Base-by-base conservation (phyloP, 2,888 invertebrate species). In the Dorcus hopei region DNA sequence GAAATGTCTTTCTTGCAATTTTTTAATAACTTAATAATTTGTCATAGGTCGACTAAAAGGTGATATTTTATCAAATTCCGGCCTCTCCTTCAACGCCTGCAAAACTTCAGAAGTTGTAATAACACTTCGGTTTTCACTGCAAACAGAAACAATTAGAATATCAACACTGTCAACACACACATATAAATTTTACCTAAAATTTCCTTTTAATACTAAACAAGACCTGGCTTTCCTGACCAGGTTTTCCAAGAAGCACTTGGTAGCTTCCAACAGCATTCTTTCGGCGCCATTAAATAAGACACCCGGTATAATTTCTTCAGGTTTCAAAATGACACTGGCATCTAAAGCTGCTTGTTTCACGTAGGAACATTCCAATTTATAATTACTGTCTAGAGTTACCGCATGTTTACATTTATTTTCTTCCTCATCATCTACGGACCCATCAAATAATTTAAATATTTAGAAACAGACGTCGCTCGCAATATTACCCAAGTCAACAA, bases 211-310 rank as follows among this genome's bases (percentile, higher is more conserved):
- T 41, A 75, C 69, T 40, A 68, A 58, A 65, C 70, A 66, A 58
- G 72, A 70, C 43, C 68, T 65, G 4, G 75, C 70, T 57, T 72
- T 69, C 45, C 78, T 63, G 40, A 78, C 72, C 52, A 85, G 52
- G 61, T 83, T 81, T 57, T 83, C 83, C 0, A 82, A 82, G 61
- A 85, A 80, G 64, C 80, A 80, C 56, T 77, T 76, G 65, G 81
- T 67, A 0, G 84, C 83, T 1, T 83, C 80, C 11, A 83, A 66
- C 43, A 85, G 66, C 14, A 82, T 80, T 1, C 81, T 79, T 65
- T 80, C 79, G n/a, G 81, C 75, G 41, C 79, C 76, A 63, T 77
- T 78, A 65, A 80, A 77, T 38, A 72, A 62, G 3, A 82, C 75
- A 9, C 79, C 79, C 3, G 80, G 77, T 33, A 73, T 61, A 40